A percentile compares a stretch with the other conserved stretches of the same genome.
These are phyloP conservation scores for Drosophila varians DNA, from an alignment of 1,140 invertebrate species.

Conservation along the genomic window DNA sequence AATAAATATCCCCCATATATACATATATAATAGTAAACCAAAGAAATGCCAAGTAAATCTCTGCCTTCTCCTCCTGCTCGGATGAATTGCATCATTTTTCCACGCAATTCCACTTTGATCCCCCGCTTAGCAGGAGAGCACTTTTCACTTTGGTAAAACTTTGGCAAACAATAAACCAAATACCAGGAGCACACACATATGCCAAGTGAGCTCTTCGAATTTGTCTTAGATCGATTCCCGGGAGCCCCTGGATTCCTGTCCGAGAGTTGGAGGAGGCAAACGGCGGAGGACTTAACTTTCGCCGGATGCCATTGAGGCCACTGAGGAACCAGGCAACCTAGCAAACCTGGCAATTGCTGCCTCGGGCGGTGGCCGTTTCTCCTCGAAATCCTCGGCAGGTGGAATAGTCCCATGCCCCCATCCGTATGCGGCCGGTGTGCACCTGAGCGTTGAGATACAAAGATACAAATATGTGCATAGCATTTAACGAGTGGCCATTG, in stretches of 20 bases:
- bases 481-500: conserved; percentile 30
- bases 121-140: conserved; percentile 22
- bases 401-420: conserved; percentile 20
- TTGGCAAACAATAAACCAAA: conserved; percentile 44
- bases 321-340: too few species aligned
- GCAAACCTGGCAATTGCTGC: neutral
- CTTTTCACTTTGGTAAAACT: conserved; percentile 41
- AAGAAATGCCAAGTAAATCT: neutral
- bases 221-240: conserved; percentile 37
- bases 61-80: neutral
- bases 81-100: conserved; percentile 26
- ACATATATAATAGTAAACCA: too few species aligned
- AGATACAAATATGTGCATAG: conserved; percentile 37
- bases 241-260: conserved; percentile 16
- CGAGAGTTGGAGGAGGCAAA: conserved; percentile 18
- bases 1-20: too few species aligned
- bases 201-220: conserved; percentile 26
- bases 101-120: conserved; percentile 10
- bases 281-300: conserved; percentile 22
- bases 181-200: conserved; percentile 1
- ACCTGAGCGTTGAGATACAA: conserved; percentile 9
- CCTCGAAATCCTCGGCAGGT: neutral
- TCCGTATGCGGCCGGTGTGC: neutral
- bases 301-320: conserved; percentile 33
- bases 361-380: conserved; percentile 13